Evolutionary conservation across 1,140 invertebrate genomes (phyloP), one percentile per base, ranked within the genome.

Genomic region (Atta cephalotes): DNA sequence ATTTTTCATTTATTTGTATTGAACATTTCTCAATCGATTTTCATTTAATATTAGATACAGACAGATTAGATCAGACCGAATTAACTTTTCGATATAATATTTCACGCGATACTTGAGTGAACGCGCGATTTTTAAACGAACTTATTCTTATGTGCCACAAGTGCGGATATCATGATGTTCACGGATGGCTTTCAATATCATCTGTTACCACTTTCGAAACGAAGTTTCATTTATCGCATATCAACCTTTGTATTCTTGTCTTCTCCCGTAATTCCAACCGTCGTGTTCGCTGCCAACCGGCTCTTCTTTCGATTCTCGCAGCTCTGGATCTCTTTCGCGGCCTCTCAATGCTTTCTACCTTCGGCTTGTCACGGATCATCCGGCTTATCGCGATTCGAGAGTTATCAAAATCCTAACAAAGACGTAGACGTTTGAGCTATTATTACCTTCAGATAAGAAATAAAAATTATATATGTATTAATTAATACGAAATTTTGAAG

Each of bases 321-420:
- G 56, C 14, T 72, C 51, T 18, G 60, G 70, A 87, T 80, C 60
- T 28, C 21, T 51, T 53, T 76, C 39, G 45, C 60, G 18, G 51
- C 66, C 60, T 77, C 70, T 76, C 76, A 39, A 18, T 28, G 39
- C 35, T 58, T 56, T 49, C 16, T 66, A 51, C 60, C 53, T 86
- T 60, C 45, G 25, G 68, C 77, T 81, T 85, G 84, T 53, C 63
- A 12, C 87, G 77, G 87, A 86, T 88, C 71, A 88, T 88, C 87
- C 87, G 62, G 87, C 70, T 88, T 88, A 87, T 56, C 85, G 56
- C 72, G 60, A 60, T 80, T 79, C 39, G 68, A 25, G 84, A 81
- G 68, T 86, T 86, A 68, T 58, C 76, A 60, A 53, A 86, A 88
- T 72, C 84, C 63, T 39, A 18, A 74, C 70, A 62, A 84, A 84